These are phyloP conservation scores for Eupithecia subfuscata DNA, from an alignment of 2,888 invertebrate species.

Conservation along the genomic window DNA sequence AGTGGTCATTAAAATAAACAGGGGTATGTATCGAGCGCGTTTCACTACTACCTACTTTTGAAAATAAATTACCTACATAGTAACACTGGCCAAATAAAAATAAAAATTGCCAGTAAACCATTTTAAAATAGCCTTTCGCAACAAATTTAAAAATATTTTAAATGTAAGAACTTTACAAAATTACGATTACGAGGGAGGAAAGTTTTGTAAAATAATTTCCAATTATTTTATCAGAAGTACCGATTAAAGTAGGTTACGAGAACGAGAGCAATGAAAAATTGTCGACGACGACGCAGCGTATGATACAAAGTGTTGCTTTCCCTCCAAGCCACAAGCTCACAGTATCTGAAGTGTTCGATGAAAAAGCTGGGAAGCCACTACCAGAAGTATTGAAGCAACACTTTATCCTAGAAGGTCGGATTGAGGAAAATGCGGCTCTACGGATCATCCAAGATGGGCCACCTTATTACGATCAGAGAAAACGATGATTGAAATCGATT, in stretches of 20 bases:
- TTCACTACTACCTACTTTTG: conserved; percentile 75
- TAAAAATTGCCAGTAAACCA: conserved; percentile 61
- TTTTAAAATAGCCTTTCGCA: not conserved
- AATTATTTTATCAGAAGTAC: not conserved
- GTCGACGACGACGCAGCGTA: conserved; percentile 97
- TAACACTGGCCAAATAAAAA: conserved; percentile 73
- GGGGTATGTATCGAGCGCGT: conserved; percentile 82
- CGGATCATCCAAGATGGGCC: conserved; percentile 99
- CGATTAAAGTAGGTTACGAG: not conserved
- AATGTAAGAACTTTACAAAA: not conserved
- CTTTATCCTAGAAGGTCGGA: conserved; percentile 99
- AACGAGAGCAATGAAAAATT: conserved; percentile 90
- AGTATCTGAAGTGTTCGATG: conserved; percentile 98
- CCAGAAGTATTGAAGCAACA: conserved; percentile 99
- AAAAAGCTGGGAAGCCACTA: conserved; percentile 96
- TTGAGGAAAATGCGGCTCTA: conserved; percentile 98
- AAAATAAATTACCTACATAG: conserved; percentile 69
- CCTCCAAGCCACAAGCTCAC: conserved; percentile 99
- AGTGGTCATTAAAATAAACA: conserved; percentile 85
- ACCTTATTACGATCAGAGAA: conserved; percentile 97
- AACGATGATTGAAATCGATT: conserved; percentile 99
- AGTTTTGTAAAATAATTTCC: not conserved
- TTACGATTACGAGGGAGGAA: not conserved
- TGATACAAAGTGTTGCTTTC: conserved; percentile 99
- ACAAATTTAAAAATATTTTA: not conserved